Conservation (phyloP, 2,888 invertebrate species). For the Lissonota sp. region DNA sequence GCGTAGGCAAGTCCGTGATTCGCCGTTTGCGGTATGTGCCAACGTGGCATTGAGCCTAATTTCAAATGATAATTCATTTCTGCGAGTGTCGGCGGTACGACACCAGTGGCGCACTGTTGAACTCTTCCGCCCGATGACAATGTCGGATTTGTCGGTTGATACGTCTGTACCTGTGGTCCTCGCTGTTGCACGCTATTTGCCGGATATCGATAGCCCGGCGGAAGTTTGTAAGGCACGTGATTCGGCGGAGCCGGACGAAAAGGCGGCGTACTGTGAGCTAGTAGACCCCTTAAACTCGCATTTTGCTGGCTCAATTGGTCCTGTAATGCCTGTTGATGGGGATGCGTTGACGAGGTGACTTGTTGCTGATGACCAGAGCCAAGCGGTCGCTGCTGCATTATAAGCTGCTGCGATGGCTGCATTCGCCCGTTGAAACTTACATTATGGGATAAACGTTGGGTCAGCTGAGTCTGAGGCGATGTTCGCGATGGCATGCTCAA, state of each 20-base stretch:
- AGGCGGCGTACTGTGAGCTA: conserved; percentile 79
- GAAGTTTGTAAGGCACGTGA: conserved; percentile 78
- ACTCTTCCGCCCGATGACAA: conserved; percentile 76
- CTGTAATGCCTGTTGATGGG: conserved; percentile 83
- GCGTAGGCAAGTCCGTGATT: conserved; percentile 74
- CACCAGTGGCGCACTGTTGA: conserved; percentile 68
- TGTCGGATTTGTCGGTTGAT: conserved; percentile 75
- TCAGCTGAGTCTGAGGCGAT: conserved; percentile 78
- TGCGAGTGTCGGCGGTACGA: conserved; percentile 47
- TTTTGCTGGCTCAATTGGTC: conserved; percentile 79
- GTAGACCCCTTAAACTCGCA: conserved; percentile 76
- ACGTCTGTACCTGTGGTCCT: conserved; percentile 74
- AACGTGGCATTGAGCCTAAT: conserved; percentile 85
- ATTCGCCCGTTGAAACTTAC: conserved; percentile 80
- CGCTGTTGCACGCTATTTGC: conserved; percentile 71
- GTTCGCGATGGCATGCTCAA: conserved; percentile 79
- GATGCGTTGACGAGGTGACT: conserved; percentile 87
- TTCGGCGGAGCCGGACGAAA: conserved; percentile 75
- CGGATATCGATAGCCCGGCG: conserved; percentile 78
- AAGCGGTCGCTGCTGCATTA: conserved; percentile 77
- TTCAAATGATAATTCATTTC: conserved; percentile 73
- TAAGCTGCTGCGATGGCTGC: conserved; percentile 74
- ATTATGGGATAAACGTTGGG: conserved; percentile 74
- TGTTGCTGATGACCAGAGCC: conserved; percentile 82
- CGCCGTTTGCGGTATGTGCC: conserved; percentile 90